Evolutionary conservation across 1,140 invertebrate genomes (phyloP).

Genomic region (Melitaea cinxia): DNA sequence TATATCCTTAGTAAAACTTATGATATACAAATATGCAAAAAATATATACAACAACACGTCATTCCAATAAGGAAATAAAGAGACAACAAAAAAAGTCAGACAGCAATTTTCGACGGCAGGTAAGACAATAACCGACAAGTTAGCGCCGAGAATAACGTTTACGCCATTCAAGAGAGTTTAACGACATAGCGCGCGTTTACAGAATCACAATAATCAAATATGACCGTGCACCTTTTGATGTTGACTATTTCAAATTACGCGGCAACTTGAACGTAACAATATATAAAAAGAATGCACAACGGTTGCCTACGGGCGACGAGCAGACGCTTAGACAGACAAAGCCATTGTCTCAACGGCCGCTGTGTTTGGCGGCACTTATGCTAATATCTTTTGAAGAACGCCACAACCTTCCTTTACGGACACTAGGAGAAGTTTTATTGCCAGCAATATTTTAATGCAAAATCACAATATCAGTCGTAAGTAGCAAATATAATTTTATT

Average conservation of each 20-base stretch:
- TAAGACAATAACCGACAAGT: constrained; percentile 25
- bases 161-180: constrained; percentile 39
- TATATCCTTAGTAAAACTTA: too few relatives aligned
- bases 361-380: constrained; percentile 73
- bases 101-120: constrained; percentile 30
- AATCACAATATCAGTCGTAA: constrained; percentile 39
- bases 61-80: constrained; percentile 12
- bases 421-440: constrained; percentile 60
- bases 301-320: constrained; percentile 61
- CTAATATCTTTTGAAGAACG: constrained; percentile 75
- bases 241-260: constrained; percentile 40
- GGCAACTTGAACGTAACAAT: constrained; percentile 26
- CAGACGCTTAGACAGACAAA: constrained; percentile 73
- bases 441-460: constrained; percentile 53
- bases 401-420: constrained; percentile 58
- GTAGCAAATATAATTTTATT: constrained; percentile 8
- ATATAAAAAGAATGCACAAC: constrained; percentile 49
- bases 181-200: constrained; percentile 46
- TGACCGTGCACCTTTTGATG: constrained; percentile 43
- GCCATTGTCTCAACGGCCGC: constrained; percentile 65
- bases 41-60: not conserved
- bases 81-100: constrained; percentile 21
- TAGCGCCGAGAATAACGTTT: constrained; percentile 41
- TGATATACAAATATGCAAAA: not conserved
- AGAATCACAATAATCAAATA: constrained; percentile 48